Conservation (phyloP, 1,140 invertebrate genomes). For the Aphis gossypii region DNA sequence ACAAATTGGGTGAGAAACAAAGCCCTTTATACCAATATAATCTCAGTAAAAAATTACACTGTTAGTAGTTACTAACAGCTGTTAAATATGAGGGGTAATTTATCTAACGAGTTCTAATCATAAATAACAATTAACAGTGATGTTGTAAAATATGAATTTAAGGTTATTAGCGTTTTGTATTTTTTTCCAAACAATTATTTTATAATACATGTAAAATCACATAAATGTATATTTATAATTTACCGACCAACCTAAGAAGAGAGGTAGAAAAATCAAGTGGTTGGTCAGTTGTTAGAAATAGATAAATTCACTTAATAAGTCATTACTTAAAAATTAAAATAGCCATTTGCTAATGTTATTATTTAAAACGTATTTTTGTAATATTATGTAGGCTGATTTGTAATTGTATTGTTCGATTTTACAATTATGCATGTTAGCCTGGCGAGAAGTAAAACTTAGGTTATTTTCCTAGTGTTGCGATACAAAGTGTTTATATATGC, state of each 20-base stretch:
- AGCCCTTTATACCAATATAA: slow-evolving; percentile 15
- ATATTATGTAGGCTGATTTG: too few relatives aligned
- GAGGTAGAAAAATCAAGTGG: neutral
- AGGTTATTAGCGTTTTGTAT: neutral
- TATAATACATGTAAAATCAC: neutral
- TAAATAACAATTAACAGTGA: slow-evolving; percentile 12
- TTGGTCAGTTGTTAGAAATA: neutral
- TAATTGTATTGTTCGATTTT: too few relatives aligned
- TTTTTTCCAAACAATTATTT: neutral
- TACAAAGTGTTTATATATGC: too few relatives aligned
- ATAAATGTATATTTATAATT: neutral
- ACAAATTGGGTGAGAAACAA: neutral
- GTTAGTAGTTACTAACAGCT: slow-evolving; percentile 9
- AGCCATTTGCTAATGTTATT: neutral
- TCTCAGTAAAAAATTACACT: neutral
- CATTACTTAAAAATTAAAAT: neutral
- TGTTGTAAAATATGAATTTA: neutral
- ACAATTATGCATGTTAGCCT: too few relatives aligned
- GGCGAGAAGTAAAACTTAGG: too few relatives aligned
- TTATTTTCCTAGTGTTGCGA: too few relatives aligned
- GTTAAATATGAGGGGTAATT: neutral
- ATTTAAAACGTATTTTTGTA: neutral
- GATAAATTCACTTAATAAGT: neutral
- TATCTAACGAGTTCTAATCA: neutral
- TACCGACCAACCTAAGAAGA: fast-evolving